Percentiles rank a stretch among this genome's conserved stretches.
Conservation (phyloP, 2,113 vertebrate species). For the Panurus biarmicus region DNA sequence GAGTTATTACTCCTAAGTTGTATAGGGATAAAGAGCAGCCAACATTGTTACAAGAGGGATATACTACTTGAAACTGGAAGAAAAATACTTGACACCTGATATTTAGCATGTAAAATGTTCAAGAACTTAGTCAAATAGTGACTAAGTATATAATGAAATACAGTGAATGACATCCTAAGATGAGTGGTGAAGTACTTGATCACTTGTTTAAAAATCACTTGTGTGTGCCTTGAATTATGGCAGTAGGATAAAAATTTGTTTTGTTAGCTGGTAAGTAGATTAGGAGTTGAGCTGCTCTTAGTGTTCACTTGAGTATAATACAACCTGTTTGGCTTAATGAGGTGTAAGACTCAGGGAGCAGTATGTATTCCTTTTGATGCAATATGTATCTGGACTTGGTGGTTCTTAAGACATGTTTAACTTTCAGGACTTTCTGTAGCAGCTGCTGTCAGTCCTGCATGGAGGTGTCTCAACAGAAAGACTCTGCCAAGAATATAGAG, state of each 20-base stretch:
- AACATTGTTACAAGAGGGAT: not conserved
- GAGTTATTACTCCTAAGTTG: not conserved
- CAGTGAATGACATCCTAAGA: not conserved
- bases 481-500: not conserved
- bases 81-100: not conserved
- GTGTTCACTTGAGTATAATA: not conserved
- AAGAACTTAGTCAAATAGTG: not conserved
- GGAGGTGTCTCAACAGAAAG: not conserved
- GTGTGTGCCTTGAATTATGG: not conserved
- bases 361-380: not conserved
- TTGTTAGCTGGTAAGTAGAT: not conserved
- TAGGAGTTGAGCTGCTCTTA: not conserved
- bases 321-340: not conserved
- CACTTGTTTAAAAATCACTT: not conserved
- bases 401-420: not conserved
- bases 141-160: too few relatives aligned
- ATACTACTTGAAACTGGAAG: not conserved
- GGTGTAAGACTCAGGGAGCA: not conserved
- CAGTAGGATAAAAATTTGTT: not conserved
- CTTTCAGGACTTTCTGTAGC: not conserved
- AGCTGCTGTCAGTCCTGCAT: not conserved
- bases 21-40: not conserved
- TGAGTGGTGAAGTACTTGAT: not conserved
- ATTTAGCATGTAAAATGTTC: not conserved
- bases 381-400: not conserved